phyloP scores from a whole-genome alignment of 2,888 invertebrate species.

The Cheiracanthium punctorium region DNA sequence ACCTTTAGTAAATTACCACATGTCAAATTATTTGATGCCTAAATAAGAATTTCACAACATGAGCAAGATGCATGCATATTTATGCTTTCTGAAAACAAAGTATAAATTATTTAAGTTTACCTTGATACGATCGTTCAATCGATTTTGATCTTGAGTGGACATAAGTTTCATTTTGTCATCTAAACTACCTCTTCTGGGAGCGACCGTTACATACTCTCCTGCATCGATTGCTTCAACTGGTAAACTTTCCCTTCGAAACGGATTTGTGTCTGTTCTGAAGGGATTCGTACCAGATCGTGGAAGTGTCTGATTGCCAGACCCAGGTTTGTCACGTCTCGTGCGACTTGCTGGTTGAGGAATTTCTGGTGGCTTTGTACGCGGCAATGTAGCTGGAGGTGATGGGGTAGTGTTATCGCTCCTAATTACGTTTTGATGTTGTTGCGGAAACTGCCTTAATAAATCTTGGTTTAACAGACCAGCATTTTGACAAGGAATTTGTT shows the following conservation, averaged over 20 bases:
- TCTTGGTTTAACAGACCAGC: neutral
- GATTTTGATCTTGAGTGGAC: slow-evolving; percentile 30
- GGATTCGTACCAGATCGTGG: slow-evolving; percentile 56
- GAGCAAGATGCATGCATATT: too few species aligned
- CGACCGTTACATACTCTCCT: slow-evolving; percentile 38
- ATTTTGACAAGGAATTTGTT: slow-evolving; percentile 13
- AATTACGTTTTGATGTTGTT: neutral
- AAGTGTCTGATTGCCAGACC: neutral
- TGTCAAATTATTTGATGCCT: too few species aligned
- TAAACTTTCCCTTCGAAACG: slow-evolving; percentile 58
- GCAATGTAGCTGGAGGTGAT: slow-evolving; percentile 38
- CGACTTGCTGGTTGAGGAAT: slow-evolving; percentile 32
- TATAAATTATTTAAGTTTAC: too few species aligned
- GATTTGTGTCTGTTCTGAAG: slow-evolving; percentile 47
- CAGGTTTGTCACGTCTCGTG: slow-evolving; percentile 13
- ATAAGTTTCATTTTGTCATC: slow-evolving; percentile 37
- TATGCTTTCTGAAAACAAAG: too few species aligned
- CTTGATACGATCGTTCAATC: slow-evolving; percentile 18
- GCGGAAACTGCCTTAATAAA: neutral
- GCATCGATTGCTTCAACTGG: slow-evolving; percentile 26
- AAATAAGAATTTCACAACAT: too few species aligned
- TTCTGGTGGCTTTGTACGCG: slow-evolving; percentile 36
- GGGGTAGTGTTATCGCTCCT: slow-evolving; percentile 2
- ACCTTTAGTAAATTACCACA: too few species aligned
- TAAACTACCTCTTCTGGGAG: slow-evolving; percentile 41